phyloP scores from a whole-genome alignment of 2,113 vertebrate genomes.

The Melanerpes aurifrons region DNA sequence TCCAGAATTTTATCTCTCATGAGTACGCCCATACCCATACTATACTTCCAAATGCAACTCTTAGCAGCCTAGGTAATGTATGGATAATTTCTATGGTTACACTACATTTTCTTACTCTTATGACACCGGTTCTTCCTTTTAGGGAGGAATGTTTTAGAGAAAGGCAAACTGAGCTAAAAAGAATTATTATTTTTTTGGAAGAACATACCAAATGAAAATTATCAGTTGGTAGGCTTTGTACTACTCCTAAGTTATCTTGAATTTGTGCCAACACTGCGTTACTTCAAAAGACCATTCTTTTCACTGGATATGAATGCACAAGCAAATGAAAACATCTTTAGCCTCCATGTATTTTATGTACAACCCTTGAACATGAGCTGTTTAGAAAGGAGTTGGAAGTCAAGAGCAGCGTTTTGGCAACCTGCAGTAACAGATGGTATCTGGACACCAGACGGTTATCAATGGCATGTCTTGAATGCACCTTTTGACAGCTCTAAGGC shows the following conservation, averaged over 20 bases:
- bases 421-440: not conserved
- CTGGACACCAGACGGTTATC: not conserved
- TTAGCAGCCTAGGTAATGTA: rapidly evolving
- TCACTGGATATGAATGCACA: not conserved
- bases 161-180: not conserved
- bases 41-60: not conserved
- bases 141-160: not conserved
- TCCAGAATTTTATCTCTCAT: not conserved
- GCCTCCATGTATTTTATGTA: not conserved
- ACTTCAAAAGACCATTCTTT: not conserved
- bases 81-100: not conserved
- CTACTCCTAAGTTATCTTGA: not conserved
- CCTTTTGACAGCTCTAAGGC: not conserved
- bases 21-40: not conserved
- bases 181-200: not conserved
- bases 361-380: not conserved
- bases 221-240: not conserved
- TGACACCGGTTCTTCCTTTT: not conserved
- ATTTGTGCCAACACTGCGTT: not conserved
- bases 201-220: not conserved
- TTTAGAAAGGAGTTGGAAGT: not conserved
- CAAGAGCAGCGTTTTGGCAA: not conserved
- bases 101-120: not conserved
- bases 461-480: not conserved
- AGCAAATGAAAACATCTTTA: not conserved